Evolutionary conservation across 37 sponge, comb jelly and placozoan genomes (phyloP).

Genomic region (Bolinopsis microptera): DNA sequence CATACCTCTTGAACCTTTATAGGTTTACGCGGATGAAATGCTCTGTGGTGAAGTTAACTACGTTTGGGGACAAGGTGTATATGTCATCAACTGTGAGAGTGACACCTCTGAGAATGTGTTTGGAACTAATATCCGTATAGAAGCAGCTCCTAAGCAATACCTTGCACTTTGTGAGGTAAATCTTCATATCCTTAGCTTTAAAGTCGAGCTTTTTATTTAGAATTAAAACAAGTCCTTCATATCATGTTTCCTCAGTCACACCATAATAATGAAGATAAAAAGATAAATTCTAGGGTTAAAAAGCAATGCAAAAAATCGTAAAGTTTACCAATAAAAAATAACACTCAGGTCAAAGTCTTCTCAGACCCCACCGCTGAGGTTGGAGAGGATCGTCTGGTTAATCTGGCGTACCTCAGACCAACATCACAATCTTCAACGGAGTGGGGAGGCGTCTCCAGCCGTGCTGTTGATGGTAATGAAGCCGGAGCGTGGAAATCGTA

Average conservation of each 20-base stretch:
- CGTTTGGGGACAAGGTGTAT: not conserved
- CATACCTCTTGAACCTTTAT: no score
- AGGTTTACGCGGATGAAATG: not conserved
- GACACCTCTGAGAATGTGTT: not conserved
- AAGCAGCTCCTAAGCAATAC: not conserved
- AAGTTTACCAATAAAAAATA: no score
- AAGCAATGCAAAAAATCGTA: no score
- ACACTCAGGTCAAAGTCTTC: slow-evolving; percentile 7
- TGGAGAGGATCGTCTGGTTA: not conserved
- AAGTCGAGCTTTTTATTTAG: no score
- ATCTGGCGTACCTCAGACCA: not conserved
- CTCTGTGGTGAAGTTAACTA: slow-evolving; percentile 1
- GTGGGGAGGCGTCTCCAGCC: not conserved
- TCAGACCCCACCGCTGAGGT: not conserved
- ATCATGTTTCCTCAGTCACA: no score
- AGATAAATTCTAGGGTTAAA: no score
- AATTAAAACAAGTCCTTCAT: no score
- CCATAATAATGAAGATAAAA: no score
- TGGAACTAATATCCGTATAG: not conserved
- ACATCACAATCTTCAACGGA: not conserved
- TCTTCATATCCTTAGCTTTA: no score
- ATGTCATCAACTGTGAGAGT: not conserved
- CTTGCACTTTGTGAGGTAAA: not conserved
- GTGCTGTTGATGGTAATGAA: slow-evolving; percentile 7
- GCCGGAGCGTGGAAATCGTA: not conserved